phyloP scores from a whole-genome alignment of 2,797 vertebrate species.

The Cirrhinus mrigala region DNA sequence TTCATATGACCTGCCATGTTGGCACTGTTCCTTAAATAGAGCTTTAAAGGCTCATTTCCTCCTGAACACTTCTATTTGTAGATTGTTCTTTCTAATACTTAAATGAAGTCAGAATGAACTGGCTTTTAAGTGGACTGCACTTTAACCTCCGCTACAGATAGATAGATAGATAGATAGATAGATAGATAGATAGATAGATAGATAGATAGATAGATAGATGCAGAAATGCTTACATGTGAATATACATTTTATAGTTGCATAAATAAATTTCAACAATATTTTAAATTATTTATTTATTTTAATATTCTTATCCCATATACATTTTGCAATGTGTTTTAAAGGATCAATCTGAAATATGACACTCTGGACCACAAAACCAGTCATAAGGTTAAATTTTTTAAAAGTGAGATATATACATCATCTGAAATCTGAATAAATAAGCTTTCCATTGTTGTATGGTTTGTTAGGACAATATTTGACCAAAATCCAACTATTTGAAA shows the following conservation, averaged over 20 bases:
- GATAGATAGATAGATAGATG: conserved; percentile 25
- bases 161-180: neutral
- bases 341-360: neutral
- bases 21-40: conserved; percentile 61
- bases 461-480: too few relatives aligned
- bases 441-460: too few relatives aligned
- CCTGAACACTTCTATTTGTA: conserved; percentile 41
- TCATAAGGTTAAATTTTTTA: too few relatives aligned
- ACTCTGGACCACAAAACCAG: too few relatives aligned
- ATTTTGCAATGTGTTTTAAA: neutral
- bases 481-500: too few relatives aligned
- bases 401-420: too few relatives aligned
- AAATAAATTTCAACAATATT: too few relatives aligned
- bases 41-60: conserved; percentile 50
- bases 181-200: neutral
- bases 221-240: conserved; percentile 61
- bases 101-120: conserved; percentile 9
- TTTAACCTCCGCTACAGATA: conserved; percentile 20
- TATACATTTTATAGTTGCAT: neutral
- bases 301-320: neutral
- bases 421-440: too few relatives aligned
- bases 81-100: conserved; percentile 28
- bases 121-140: neutral
- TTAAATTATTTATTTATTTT: neutral
- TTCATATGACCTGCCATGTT: conserved; percentile 54